These are phyloP conservation scores for Chromis chromis DNA, from an alignment of 2,797 vertebrate species.

Conservation along the genomic window DNA sequence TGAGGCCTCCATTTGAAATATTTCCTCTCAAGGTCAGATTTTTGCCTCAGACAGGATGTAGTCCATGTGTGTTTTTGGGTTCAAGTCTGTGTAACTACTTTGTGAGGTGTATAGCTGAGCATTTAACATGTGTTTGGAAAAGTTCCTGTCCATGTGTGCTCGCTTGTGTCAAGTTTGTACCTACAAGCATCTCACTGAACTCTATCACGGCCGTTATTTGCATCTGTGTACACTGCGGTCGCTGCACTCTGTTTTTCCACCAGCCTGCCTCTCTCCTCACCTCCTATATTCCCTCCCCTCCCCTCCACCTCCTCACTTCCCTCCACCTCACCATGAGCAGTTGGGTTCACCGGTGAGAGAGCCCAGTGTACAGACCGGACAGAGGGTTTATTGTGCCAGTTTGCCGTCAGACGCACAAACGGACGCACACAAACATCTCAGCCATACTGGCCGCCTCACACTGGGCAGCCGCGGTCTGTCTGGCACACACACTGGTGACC, in stretches of 20 bases:
- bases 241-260: conserved; percentile 63
- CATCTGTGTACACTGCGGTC: conserved; percentile 34
- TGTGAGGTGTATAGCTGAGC: conserved; percentile 1
- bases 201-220: conserved; percentile 24
- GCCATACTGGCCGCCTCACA: conserved; percentile 50
- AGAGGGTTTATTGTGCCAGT: conserved; percentile 72
- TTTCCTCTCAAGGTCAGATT: background rate
- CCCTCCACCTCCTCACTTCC: conserved; percentile 3
- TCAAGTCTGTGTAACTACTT: conserved; percentile 16
- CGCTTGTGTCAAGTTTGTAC: background rate
- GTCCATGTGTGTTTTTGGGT: background rate
- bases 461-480: conserved; percentile 47
- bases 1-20: background rate
- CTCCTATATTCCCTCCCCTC: conserved; percentile 5
- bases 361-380: conserved; percentile 71
- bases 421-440: conserved; percentile 47
- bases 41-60: conserved; percentile 6
- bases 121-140: conserved; percentile 27
- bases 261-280: conserved; percentile 39
- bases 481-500: conserved; percentile 46
- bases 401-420: conserved; percentile 32
- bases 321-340: conserved; percentile 39
- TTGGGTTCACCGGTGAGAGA: conserved; percentile 64
- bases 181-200: conserved; percentile 45
- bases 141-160: conserved; percentile 7